Evolutionary conservation across 2,797 vertebrate species (phyloP), one percentile per base, ranked within the genome.

Genomic region (Mastacembelus armatus): DNA sequence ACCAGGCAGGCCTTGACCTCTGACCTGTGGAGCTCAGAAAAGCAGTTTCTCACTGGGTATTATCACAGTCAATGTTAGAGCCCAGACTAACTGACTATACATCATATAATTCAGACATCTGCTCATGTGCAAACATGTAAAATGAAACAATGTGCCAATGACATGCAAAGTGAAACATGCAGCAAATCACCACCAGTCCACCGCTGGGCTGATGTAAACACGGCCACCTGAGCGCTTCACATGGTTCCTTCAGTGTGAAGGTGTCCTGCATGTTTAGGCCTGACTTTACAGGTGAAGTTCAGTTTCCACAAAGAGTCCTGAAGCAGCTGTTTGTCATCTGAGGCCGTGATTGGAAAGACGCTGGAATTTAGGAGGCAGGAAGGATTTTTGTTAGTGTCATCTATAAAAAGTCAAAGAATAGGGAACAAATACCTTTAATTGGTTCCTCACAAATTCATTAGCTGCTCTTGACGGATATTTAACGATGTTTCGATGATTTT

Each of bases 1-100:
- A 52, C 43, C 7, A 15, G 59, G 14, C 27, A 10, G 35, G 15
- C 44, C 39, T 30, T 44, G 57, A 71, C 62, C 56, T 55, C 26
- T 61, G 64, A 58, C 42, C 40, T 35, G 18, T 27, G 10, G 4
- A 24, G 32, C 36, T 19, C n/a, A n/a, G n/a, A n/a, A n/a, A n/a
- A n/a, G n/a, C n/a, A n/a, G n/a, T n/a, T n/a, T n/a, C n/a, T 26
- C 5, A 22, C 0, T 1, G 2, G 2, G 1, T 9, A 33, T 21
- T 14, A 29, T 27, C 32, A 19, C 7, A 9, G 10, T 19, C 19
- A 10, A 42, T 5, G 10, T 4, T 21, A 5, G 19, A 19, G 3
- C 39, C 15, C 4, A 2, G 26, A 7, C 30, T 10, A 32, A 36
- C 52, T 2, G 10, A 30, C 9, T n/a, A n/a, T 4, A 22, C 38